Percentiles rank a stretch among this genome's conserved stretches.
phyloP scores from a whole-genome alignment of 2,888 invertebrate genomes.

The Nemotelus nigrinus region DNA sequence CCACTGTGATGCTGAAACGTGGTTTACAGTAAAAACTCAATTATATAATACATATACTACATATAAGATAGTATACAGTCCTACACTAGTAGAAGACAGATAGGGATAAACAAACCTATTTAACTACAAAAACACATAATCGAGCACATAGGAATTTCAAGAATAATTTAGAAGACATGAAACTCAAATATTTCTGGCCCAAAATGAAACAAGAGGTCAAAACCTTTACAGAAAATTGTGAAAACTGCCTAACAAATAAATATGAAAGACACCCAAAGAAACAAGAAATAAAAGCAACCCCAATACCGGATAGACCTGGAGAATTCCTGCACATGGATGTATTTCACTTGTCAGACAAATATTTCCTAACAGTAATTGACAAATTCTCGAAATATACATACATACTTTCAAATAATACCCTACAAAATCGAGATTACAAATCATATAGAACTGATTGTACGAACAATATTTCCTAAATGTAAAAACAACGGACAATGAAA shows the following conservation, averaged over 20 bases:
- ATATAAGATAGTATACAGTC: background rate
- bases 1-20: conserved; percentile 8
- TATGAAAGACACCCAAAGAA: conserved; percentile 8
- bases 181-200: conserved; percentile 4
- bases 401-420: too few relatives aligned
- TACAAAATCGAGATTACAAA: too few relatives aligned
- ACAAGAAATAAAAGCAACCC: background rate
- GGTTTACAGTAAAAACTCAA: conserved; percentile 3
- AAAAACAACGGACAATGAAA: too few relatives aligned
- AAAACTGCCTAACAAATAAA: conserved; percentile 14
- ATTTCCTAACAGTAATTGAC: conserved; percentile 10
- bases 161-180: background rate
- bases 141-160: conserved; percentile 9
- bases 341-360: background rate
- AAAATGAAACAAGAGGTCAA: background rate
- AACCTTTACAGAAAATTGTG: background rate
- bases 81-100: background rate
- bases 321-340: background rate
- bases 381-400: conserved; percentile 4
- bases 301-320: conserved; percentile 6
- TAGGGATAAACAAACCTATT: background rate
- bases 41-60: background rate
- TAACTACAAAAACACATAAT: conserved; percentile 1
- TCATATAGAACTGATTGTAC: too few relatives aligned
- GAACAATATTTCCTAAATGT: too few relatives aligned